phyloP scores from a whole-genome alignment of 2,888 invertebrate genomes.

The Athripsodes cinereus region DNA sequence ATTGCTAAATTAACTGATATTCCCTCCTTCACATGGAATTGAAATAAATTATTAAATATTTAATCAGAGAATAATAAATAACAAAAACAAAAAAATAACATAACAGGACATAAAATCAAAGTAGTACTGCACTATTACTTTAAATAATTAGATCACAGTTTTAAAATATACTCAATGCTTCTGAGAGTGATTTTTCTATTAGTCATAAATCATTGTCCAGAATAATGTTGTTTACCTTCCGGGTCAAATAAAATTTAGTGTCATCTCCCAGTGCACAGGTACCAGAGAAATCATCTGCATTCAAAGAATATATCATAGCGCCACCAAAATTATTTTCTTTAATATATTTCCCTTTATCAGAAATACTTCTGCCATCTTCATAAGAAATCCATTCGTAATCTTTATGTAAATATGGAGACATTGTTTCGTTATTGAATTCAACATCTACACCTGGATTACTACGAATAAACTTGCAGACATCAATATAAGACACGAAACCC shows the following conservation, averaged over 20 bases:
- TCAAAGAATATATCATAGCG: conserved; percentile 78
- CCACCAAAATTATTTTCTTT: conserved; percentile 62
- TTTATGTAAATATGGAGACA: conserved; percentile 70
- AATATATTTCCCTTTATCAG: conserved; percentile 63
- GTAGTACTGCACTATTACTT: no score
- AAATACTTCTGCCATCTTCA: conserved; percentile 66
- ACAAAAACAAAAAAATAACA: no score
- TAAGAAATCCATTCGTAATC: conserved; percentile 77
- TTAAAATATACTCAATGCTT: conserved; percentile 29
- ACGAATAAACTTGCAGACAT: conserved; percentile 61
- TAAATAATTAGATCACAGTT: not conserved
- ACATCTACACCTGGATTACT: conserved; percentile 44
- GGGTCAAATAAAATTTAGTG: conserved; percentile 38
- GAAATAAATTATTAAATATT: no score
- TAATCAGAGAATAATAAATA: no score
- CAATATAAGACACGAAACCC: conserved; percentile 68
- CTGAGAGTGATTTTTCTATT: conserved; percentile 30
- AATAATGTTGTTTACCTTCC: conserved; percentile 32
- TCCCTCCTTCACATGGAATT: no score
- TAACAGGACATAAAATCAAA: no score
- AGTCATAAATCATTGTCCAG: conserved; percentile 33
- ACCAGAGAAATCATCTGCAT: conserved; percentile 69
- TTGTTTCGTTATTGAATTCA: conserved; percentile 60
- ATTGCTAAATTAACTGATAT: no score
- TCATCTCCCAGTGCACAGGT: conserved; percentile 40